Evolutionary conservation across 2,797 vertebrate genomes (phyloP).

Genomic region (Sciurus vulgaris): DNA sequence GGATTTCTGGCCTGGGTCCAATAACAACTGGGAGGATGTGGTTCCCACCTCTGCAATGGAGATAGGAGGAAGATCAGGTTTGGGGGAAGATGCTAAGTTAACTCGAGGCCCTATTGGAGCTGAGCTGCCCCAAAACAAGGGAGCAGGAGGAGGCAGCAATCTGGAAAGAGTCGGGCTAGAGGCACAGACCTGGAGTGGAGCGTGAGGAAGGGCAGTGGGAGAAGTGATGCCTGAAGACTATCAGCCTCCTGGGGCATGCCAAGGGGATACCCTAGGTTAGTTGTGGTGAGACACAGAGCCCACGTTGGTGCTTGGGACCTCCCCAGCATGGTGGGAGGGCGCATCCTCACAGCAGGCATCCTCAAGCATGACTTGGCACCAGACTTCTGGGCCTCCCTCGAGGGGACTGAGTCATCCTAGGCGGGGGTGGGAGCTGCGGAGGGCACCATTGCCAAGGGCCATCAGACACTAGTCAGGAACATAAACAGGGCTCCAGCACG

Average conservation of each 20-base stretch:
- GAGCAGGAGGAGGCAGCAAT: background rate
- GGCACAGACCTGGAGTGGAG: background rate
- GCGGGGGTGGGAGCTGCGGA: constrained; percentile 56
- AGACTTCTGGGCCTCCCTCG: constrained; percentile 70
- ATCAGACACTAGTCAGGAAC: constrained; percentile 62
- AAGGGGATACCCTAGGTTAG: background rate
- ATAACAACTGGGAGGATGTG: background rate
- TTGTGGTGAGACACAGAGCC: background rate
- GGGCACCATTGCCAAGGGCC: constrained; percentile 57
- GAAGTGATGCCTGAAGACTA: background rate
- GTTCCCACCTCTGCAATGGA: background rate
- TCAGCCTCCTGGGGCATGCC: background rate
- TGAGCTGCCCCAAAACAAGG: background rate
- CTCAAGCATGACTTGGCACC: constrained; percentile 76
- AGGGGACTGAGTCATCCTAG: constrained; percentile 78
- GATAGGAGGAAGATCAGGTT: constrained; percentile 12
- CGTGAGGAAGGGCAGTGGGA: background rate
- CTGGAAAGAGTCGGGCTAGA: constrained; percentile 21
- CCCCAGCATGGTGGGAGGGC: constrained; percentile 17
- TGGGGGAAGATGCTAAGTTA: background rate
- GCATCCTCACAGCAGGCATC: constrained; percentile 61
- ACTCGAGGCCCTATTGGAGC: background rate
- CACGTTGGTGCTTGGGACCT: constrained; percentile 24
- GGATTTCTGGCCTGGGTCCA: background rate
- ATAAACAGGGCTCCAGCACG: constrained; percentile 55